phyloP scores from a whole-genome alignment of 2,113 vertebrate genomes.

The Panthera leo region DNA sequence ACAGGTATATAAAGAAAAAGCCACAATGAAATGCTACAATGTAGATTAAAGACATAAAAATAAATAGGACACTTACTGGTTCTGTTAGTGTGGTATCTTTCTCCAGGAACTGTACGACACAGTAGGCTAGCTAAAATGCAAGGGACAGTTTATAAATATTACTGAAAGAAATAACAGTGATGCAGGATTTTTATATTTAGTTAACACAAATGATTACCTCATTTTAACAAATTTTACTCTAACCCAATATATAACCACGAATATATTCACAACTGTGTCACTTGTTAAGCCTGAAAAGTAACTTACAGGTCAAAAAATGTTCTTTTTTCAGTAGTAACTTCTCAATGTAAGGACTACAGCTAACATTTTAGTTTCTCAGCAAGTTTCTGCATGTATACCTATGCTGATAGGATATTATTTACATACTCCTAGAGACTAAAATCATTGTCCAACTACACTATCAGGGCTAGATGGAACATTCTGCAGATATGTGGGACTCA shows the following conservation, averaged over 20 bases:
- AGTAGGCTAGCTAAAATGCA: conserved; percentile 95
- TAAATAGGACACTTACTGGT: conserved; percentile 87
- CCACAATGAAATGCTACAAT: background rate
- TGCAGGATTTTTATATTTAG: conserved; percentile 55
- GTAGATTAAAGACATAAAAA: conserved; percentile 22
- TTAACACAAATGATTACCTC: conserved; percentile 58
- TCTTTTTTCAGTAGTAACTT: conserved; percentile 41
- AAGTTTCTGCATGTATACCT: background rate
- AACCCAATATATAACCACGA: conserved; percentile 48
- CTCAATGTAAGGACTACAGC: background rate
- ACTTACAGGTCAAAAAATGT: conserved; percentile 13
- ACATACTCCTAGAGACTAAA: background rate
- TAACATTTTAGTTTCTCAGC: background rate
- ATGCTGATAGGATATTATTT: background rate
- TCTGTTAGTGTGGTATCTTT: conserved; percentile 98
- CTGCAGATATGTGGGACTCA: background rate
- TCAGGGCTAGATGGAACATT: background rate
- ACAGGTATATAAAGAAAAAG: background rate
- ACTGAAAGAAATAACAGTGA: conserved; percentile 27
- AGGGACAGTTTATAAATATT: conserved; percentile 61
- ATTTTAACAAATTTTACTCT: conserved; percentile 70
- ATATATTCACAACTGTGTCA: background rate
- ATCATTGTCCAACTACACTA: background rate
- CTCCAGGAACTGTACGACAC: conserved; percentile 99
- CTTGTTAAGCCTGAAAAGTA: conserved; percentile 30